phyloP scores from a whole-genome alignment of 2,797 vertebrate genomes.

The Odontamblyopus lacepedii region DNA sequence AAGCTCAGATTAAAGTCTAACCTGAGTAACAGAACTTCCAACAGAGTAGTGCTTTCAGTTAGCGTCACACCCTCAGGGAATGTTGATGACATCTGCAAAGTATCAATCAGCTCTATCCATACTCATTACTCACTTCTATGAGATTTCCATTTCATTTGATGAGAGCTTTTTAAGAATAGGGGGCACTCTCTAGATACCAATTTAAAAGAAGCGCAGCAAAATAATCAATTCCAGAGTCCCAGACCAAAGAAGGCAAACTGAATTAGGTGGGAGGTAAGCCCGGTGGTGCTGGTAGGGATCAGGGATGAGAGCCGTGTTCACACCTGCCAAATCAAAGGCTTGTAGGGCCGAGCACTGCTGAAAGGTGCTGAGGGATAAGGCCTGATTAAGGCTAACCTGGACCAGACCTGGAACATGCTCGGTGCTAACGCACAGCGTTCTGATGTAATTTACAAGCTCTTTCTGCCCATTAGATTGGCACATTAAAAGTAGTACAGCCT shows the following conservation, averaged over 20 bases:
- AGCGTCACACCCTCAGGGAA: too few relatives aligned
- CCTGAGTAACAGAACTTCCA: too few relatives aligned
- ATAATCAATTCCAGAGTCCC: conserved; percentile 69
- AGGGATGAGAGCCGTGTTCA: conserved; percentile 59
- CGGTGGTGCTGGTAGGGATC: conserved; percentile 50
- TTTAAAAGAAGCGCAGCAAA: conserved; percentile 69
- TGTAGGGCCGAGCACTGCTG: conserved; percentile 58
- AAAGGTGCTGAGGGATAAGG: conserved; percentile 62
- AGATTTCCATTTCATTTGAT: conserved; percentile 70
- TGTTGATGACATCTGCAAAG: too few relatives aligned
- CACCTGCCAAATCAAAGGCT: conserved; percentile 74
- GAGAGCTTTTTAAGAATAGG: conserved; percentile 21
- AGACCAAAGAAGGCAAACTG: conserved; percentile 68
- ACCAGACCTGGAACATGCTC: conserved; percentile 52
- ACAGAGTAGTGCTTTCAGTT: too few relatives aligned
- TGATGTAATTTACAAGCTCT: conserved; percentile 63
- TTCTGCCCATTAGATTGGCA: conserved; percentile 37
- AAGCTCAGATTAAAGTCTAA: too few relatives aligned
- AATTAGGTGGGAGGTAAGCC: conserved; percentile 62
- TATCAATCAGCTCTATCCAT: conserved; percentile 52
- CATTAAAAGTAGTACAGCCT: conserved; percentile 38
- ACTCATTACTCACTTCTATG: conserved; percentile 60
- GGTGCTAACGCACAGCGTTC: conserved; percentile 43
- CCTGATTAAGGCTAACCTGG: conserved; percentile 76
- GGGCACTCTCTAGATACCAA: conserved; percentile 62